phyloP scores from a whole-genome alignment of 2,888 invertebrate species.

The Sthenelais limicola region DNA sequence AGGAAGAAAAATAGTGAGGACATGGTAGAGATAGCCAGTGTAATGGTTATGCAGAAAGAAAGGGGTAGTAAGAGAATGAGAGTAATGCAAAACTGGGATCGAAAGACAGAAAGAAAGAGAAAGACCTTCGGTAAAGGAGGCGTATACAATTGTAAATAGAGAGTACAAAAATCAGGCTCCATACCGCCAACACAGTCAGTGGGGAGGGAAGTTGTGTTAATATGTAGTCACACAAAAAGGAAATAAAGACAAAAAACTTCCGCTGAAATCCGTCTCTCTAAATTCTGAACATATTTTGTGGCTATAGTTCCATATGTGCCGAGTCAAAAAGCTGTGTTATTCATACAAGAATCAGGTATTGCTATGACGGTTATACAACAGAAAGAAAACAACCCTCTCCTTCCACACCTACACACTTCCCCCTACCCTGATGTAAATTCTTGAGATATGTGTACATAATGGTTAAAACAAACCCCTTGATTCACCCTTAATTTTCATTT shows the following conservation, averaged over 20 bases:
- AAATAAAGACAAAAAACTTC: constrained; percentile 21
- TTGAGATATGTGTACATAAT: constrained; percentile 38
- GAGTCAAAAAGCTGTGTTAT: constrained; percentile 33
- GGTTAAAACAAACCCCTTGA: constrained; percentile 22
- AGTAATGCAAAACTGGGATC: no score
- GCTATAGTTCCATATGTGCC: constrained; percentile 26
- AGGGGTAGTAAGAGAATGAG: no score
- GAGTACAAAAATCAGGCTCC: no score
- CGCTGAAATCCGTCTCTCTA: constrained; percentile 19
- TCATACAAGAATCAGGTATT: constrained; percentile 36
- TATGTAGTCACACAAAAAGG: constrained; percentile 29
- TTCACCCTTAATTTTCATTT: constrained; percentile 35
- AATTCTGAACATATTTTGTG: constrained; percentile 13
- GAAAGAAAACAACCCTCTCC: constrained; percentile 8
- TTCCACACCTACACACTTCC: not conserved
- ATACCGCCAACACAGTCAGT: not conserved
- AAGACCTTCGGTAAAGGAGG: no score
- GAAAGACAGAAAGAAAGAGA: no score
- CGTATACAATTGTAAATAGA: constrained; percentile 33
- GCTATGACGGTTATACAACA: not conserved
- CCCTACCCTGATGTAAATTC: constrained; percentile 20
- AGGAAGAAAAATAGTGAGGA: no score
- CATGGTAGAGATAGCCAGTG: no score
- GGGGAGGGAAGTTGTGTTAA: constrained; percentile 24
- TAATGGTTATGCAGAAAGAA: no score